Base-by-base conservation (phyloP, 2,113 vertebrate species). In the Buteo buteo region DNA sequence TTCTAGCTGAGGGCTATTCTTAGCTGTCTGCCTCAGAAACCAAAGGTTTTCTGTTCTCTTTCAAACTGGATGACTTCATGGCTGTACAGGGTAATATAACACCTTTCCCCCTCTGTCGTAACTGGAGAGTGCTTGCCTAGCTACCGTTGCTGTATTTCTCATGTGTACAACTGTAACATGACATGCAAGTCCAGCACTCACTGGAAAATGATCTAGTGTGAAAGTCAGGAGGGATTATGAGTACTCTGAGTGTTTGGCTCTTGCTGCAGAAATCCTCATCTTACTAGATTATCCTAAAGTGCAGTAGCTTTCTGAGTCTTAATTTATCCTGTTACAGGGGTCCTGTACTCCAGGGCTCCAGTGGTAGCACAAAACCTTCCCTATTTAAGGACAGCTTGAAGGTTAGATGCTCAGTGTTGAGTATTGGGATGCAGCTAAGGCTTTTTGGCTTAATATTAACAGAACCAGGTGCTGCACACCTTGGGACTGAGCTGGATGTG, bases 151-250 rank as follows among this genome's bases (percentile, higher is more conserved):
- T 92, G 95, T 94, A 83, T 94, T 96, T 22, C 92, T 86, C 67
- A 4, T 84, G 88, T 81, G 92, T 64, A 55, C 47, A 36, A 10
- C 94, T 84, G 94, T n/a, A 67, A 11, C 31, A 1, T 11, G 31
- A 84, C 83, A 5, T 78, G 83, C 80, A 20, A 36, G 67, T 14
- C 80, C 94, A 47, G 29, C 90, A 1, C 82, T 29, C n/a, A 3
- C 67, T 93, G 92, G n/a, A 96, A 97, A 71, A 76, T 7, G 94
- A 96, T 92, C 95, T 44, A 18, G 59, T 78, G 92, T 92, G 59
- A 96, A 97, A 97, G 88, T 38, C 95, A 86, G 86, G 59, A 82
- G 92, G 95, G 96, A 97, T 97, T 96, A 95, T 82, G 95, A 92
- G 96, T 96, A 82, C 94, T 96, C 55, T 2, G 86, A 29, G 61